Base-by-base conservation (phyloP, 1,140 invertebrate genomes). In the Zaprionus ornatus region DNA sequence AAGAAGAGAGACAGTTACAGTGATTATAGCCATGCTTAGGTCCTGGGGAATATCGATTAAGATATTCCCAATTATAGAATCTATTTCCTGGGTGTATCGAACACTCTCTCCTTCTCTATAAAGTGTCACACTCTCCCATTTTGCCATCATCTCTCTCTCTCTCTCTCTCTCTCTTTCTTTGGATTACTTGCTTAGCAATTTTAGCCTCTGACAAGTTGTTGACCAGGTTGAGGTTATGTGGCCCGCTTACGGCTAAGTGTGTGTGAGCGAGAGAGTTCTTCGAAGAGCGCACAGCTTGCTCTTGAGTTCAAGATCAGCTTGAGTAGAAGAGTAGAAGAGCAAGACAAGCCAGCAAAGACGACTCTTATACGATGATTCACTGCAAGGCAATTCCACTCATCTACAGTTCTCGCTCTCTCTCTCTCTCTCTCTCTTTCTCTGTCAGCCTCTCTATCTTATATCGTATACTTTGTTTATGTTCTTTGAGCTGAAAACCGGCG, bases 161-260 rank as follows among this genome's bases (percentile, higher is more conserved):
- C 52, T 37, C 29, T 19, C 68, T 56, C 29, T 25, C 21, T 54
- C 32, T 74, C 17, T 35, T 17, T 19, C 29, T 60, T 32, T 54
- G 4, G 4, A 12, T 29, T 4, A 60, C 13, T 35, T 25, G 23
- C n/a, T 7, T 1, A 40, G 25, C 35, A n/a, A 9, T 57, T 50
- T 3, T 32, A 23, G 27, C n/a, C 37, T 56, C 23, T 63, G 23
- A 25, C 42, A 40, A 80, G 59, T 56, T 68, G 60, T 73, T 45
- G 12, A 7, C n/a, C 12, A 37, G 29, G 40, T 87, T 86, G 82
- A 86, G 82, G 82, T 86, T 86, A 86, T 77, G 84, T 86, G 27
- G 15, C 2, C 13, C 10, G 19, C 12, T 10, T 35, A 27, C 29
- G 17, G 59, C 19, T 50, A 13, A 13, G 15, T 17, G 23, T 62